phyloP scores from a whole-genome alignment of 2,888 invertebrate genomes.

The Cinara cedri region DNA sequence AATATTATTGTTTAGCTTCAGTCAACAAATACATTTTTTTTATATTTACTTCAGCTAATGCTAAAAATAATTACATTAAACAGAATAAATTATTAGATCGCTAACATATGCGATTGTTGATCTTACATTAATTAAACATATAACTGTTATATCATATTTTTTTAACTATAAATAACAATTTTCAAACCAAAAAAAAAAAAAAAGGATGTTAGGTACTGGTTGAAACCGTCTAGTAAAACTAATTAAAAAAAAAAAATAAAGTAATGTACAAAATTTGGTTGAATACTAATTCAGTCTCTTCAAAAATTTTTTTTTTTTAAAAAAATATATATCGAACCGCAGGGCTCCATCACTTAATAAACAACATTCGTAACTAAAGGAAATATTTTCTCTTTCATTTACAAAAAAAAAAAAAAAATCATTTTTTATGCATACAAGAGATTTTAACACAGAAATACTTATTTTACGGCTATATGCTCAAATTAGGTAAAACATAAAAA shows the following conservation, averaged over 20 bases:
- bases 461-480: slow-evolving; percentile 24
- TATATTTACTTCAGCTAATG: slow-evolving; percentile 48
- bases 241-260: slow-evolving; percentile 38
- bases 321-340: slow-evolving; percentile 40
- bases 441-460: slow-evolving; percentile 43
- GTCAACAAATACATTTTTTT: slow-evolving; percentile 52
- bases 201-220: slow-evolving; percentile 10
- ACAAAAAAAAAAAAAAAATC: not conserved
- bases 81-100: slow-evolving; percentile 43
- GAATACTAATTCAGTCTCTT: slow-evolving; percentile 56
- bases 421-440: not conserved
- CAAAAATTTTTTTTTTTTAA: slow-evolving; percentile 26
- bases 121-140: slow-evolving; percentile 4
- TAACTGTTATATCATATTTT: slow-evolving; percentile 10
- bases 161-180: not conserved
- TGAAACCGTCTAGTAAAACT: slow-evolving; percentile 15
- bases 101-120: slow-evolving; percentile 8
- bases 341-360: slow-evolving; percentile 41
- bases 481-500: slow-evolving; percentile 13
- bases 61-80: slow-evolving; percentile 49
- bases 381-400: slow-evolving; percentile 12
- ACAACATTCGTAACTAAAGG: slow-evolving; percentile 49
- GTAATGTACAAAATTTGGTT: slow-evolving; percentile 52
- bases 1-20: slow-evolving; percentile 33
- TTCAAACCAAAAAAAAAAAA: slow-evolving; percentile 12